phyloP scores from a whole-genome alignment of 1,140 invertebrate species.

The Aphis gossypii region DNA sequence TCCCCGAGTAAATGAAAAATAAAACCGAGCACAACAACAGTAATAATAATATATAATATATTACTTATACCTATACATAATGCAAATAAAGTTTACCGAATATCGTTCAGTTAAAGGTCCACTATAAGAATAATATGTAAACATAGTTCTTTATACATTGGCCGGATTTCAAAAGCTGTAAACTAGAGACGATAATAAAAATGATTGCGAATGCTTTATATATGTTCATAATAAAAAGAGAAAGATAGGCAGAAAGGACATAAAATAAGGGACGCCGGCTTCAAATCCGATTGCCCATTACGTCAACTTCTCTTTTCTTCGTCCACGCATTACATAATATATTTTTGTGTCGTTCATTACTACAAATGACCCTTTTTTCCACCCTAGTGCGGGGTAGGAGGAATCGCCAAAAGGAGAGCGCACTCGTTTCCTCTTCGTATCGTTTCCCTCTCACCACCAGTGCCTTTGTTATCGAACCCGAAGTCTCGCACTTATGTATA shows the following conservation, averaged over 20 bases:
- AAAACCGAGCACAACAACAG: neutral
- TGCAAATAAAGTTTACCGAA: conserved; percentile 7
- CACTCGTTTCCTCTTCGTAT: conserved; percentile 2
- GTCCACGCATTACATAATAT: conserved; percentile 9
- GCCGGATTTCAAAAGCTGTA: conserved; percentile 52
- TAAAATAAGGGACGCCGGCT: conserved; percentile 32
- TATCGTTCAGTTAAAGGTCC: neutral
- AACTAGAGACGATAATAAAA: conserved; percentile 44
- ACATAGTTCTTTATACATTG: neutral
- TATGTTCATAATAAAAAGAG: neutral
- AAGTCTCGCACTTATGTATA: neutral
- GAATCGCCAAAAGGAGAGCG: neutral
- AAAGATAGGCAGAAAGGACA: conserved; percentile 21
- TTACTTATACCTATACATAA: neutral
- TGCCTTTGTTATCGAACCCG: conserved; percentile 34
- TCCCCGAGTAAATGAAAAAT: neutral
- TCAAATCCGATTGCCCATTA: conserved; percentile 56
- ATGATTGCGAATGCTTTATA: conserved; percentile 35
- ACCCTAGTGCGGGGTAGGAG: neutral
- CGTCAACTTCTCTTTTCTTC: conserved; percentile 45
- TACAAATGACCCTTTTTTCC: conserved; percentile 40
- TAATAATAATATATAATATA: neutral
- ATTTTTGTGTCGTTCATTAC: conserved; percentile 54
- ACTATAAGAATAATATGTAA: conserved; percentile 16
- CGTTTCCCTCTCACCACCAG: neutral